These are phyloP conservation scores for Callionymus lyra DNA, from an alignment of 2,113 vertebrate species.

Conservation along the genomic window DNA sequence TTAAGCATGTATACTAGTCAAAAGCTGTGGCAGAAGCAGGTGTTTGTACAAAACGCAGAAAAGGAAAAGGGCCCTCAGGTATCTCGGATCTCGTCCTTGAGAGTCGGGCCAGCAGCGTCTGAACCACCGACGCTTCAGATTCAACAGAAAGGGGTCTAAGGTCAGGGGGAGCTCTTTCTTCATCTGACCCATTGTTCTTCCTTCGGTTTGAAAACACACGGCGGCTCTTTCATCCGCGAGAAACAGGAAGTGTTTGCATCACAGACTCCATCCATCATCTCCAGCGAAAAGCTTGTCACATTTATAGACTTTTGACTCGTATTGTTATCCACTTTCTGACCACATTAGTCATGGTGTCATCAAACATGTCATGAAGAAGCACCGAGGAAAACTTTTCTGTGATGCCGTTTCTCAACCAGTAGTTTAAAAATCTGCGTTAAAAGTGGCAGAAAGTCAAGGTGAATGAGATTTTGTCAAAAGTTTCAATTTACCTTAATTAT, in stretches of 20 bases:
- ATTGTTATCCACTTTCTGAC: slow-evolving; percentile 44
- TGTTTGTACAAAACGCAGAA: slow-evolving; percentile 17
- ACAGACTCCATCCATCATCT: slow-evolving; percentile 65
- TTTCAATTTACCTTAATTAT: too few species aligned
- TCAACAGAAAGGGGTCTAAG: slow-evolving; percentile 44
- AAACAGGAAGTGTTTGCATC: slow-evolving; percentile 64
- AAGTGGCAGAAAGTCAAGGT: too few species aligned
- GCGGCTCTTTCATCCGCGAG: slow-evolving; percentile 56
- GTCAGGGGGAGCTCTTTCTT: slow-evolving; percentile 62
- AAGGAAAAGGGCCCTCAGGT: slow-evolving; percentile 47
- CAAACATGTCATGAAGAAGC: slow-evolving; percentile 6
- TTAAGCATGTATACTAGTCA: too few species aligned
- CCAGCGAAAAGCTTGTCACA: slow-evolving; percentile 52
- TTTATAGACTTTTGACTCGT: slow-evolving; percentile 52
- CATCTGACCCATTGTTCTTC: slow-evolving; percentile 66
- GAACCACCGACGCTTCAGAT: slow-evolving; percentile 41
- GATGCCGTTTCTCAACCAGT: too few species aligned
- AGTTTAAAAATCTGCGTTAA: too few species aligned
- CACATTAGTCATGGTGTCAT: slow-evolving; percentile 19
- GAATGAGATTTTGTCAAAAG: too few species aligned
- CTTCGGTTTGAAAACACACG: slow-evolving; percentile 58
- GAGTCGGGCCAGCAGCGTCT: slow-evolving; percentile 50
- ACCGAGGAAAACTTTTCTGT: too few species aligned
- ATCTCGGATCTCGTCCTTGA: slow-evolving; percentile 37
- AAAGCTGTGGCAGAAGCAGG: slow-evolving; percentile 15